These are phyloP conservation scores for Temnothorax nylanderi DNA, from an alignment of 1,140 invertebrate genomes.

Conservation along the genomic window DNA sequence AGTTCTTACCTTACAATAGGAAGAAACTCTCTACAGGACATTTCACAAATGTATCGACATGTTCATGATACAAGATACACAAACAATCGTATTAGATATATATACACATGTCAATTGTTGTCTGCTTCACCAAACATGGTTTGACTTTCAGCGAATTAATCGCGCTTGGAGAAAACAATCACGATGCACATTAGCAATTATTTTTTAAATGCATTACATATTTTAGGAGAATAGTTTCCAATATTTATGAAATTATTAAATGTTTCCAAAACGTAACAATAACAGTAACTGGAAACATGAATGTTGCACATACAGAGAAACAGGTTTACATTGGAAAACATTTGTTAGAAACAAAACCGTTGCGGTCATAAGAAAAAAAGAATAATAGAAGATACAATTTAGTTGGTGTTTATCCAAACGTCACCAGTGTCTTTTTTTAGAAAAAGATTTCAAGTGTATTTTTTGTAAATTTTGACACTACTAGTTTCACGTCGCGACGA, in stretches of 20 bases:
- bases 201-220: not conserved
- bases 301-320: not conserved
- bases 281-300: not conserved
- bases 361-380: not conserved
- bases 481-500: not conserved
- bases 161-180: not conserved
- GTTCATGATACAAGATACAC: conserved; percentile 64
- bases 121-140: not conserved
- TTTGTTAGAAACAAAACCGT: not conserved
- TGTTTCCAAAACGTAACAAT: not conserved
- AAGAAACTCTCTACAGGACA: conserved; percentile 64
- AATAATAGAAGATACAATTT: not conserved
- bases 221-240: not conserved
- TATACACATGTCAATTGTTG: not conserved
- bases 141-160: not conserved
- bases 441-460: not conserved
- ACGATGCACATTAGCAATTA: not conserved
- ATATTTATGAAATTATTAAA: not conserved
- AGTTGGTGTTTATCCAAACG: not conserved
- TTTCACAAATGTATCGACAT: conserved; percentile 60
- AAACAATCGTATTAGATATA: conserved; percentile 57
- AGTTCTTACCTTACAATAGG: conserved; percentile 66
- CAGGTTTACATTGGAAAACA: not conserved
- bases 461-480: not conserved
- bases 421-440: not conserved